Evolutionary conservation across 2,113 vertebrate genomes (phyloP), one percentile per base, ranked within the genome.

Genomic region (Lampris megalopsis): DNA sequence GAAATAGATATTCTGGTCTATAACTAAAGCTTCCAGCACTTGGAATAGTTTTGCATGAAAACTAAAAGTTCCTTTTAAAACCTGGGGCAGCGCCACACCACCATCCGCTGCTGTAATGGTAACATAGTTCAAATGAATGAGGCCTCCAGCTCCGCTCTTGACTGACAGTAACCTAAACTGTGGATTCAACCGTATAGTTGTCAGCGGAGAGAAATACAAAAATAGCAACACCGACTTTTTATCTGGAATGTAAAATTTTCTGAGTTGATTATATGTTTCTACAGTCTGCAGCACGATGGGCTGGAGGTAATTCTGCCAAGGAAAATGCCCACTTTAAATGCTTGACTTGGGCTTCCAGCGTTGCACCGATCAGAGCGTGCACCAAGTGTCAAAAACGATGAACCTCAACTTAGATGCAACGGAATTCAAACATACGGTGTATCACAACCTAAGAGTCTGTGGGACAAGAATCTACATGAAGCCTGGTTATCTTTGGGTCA

Each of bases 221-320:
- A 90, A 90, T 83, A 88, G 86, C 58, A 78, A 77, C 73, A 64
- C 52, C 76, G 57, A 83, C 69, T 82, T 89, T 64, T 85, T 81
- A 86, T 86, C 75, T 87, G 63, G 87, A 83, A 80, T 87, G 80
- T 82, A 85, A 90, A 59, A 88, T 88, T 79, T 85, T 81, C 80
- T 71, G 61, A 48, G 63, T 82, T 92, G 90, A 92, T 92, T 90
- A 92, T 81, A 90, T 81, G 88, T 87, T 90, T 88, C 75, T 81
- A 83, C 71, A 76, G 75, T 84, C 64, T 85, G 77, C 62, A 85
- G 81, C 67, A 71, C 84, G 48, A 75, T 58, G 77, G 85, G 69
- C 69, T 58, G 60, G 58, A 77, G 62, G 52, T 57, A 43, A 64
- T 73, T 65, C 57, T 79, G 90, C 91, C 93, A 92, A 93, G 75